Evolutionary conservation across 2,888 invertebrate genomes (phyloP).

Genomic region (Drosophila differens): DNA sequence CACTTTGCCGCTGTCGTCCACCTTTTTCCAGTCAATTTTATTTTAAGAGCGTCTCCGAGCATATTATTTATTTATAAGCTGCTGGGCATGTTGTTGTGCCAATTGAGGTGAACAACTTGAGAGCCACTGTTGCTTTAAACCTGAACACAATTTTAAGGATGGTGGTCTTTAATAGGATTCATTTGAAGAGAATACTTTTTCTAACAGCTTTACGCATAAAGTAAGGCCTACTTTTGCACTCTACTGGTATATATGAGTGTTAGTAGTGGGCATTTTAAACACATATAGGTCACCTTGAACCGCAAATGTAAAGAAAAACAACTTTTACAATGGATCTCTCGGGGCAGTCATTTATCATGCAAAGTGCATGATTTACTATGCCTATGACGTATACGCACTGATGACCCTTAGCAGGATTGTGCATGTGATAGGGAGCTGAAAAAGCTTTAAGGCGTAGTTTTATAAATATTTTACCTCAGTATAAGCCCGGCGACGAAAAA

Average conservation of each 20-base stretch:
- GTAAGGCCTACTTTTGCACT: not conserved
- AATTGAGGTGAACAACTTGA: slow-evolving; percentile 10
- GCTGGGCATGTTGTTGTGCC: slow-evolving; percentile 13
- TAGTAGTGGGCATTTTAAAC: not conserved
- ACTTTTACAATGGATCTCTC: slow-evolving; percentile 5
- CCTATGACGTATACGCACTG: slow-evolving; percentile 52
- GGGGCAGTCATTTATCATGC: slow-evolving; percentile 54
- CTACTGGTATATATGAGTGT: not conserved
- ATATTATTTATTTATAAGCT: slow-evolving; percentile 67
- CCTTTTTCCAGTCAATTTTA: slow-evolving; percentile 70
- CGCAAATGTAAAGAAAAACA: slow-evolving; percentile 17
- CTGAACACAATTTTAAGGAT: not conserved
- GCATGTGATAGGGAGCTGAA: not conserved
- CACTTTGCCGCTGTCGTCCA: slow-evolving; percentile 40
- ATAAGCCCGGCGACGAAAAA: not conserved
- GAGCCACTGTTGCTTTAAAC: not conserved
- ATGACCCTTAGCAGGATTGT: slow-evolving; percentile 22
- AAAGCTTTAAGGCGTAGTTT: not conserved
- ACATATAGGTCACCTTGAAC: slow-evolving; percentile 11
- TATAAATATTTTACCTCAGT: not conserved
- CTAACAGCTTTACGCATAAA: not conserved
- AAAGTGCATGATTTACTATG: slow-evolving; percentile 50
- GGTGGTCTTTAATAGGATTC: not conserved
- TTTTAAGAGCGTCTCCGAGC: slow-evolving; percentile 47
- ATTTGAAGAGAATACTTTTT: not conserved